phyloP scores from a whole-genome alignment of 2,888 invertebrate species.

The Yponomeuta evonymella region DNA sequence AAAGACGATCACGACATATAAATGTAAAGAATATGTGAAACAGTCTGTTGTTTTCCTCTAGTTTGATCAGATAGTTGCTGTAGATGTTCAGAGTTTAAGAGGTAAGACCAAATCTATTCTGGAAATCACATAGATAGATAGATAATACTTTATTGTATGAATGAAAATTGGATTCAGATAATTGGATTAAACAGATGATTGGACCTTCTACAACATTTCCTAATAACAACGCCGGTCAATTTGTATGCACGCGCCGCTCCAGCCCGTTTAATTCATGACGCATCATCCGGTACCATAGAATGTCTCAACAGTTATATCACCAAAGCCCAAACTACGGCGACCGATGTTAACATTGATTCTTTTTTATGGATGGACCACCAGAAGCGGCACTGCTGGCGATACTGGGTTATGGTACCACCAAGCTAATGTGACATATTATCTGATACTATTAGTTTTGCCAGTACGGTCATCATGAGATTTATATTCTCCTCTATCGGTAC shows the following conservation, averaged over 20 bases:
- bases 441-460: background rate
- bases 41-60: too few species aligned
- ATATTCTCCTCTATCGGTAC: background rate
- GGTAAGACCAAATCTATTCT: too few species aligned
- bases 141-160: too few species aligned
- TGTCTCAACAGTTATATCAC: constrained; percentile 9
- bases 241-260: constrained; percentile 27
- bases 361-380: background rate
- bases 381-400: background rate
- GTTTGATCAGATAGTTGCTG: too few species aligned
- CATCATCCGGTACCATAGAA: constrained; percentile 20
- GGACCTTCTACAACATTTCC: background rate
- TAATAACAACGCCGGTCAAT: constrained; percentile 18
- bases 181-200: background rate
- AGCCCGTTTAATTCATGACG: constrained; percentile 26
- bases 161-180: too few species aligned
- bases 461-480: background rate
- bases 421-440: background rate
- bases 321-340: background rate
- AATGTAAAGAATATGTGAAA: too few species aligned
- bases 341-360: background rate
- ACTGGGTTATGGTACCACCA: background rate
- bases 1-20: too few species aligned
- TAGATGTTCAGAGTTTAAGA: too few species aligned
- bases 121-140: too few species aligned